Conservation (phyloP, 2,888 invertebrate species). For the Nycteola revayana region DNA sequence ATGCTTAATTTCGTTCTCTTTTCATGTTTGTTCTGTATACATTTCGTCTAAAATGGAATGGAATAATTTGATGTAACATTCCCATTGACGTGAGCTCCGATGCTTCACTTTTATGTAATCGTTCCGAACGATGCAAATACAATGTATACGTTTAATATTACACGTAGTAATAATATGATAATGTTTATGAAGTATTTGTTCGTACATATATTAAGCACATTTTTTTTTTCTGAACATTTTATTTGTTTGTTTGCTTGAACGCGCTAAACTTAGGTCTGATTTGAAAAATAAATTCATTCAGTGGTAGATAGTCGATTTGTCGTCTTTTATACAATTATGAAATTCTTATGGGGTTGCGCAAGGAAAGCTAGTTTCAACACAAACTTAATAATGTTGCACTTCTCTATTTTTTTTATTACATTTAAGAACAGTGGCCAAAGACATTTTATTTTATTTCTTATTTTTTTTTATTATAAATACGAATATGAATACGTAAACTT, state of each 20-base stretch:
- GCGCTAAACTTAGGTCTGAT: too few species aligned
- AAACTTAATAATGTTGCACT: not conserved
- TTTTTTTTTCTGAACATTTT: too few species aligned
- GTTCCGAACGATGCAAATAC: constrained; percentile 17
- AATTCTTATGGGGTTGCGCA: too few species aligned
- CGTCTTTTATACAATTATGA: not conserved
- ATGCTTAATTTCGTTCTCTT: constrained; percentile 78
- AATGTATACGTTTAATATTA: constrained; percentile 3
- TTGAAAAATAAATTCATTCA: too few species aligned
- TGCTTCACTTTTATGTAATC: constrained; percentile 41
- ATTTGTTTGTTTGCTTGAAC: too few species aligned
- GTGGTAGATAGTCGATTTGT: too few species aligned
- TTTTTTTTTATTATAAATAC: not conserved
- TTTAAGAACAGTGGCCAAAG: not conserved
- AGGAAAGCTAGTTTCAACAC: too few species aligned
- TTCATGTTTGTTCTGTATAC: constrained; percentile 79
- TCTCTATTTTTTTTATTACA: not conserved
- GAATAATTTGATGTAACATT: constrained; percentile 71
- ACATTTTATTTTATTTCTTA: not conserved
- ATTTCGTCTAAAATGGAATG: constrained; percentile 76
- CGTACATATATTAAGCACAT: too few species aligned
- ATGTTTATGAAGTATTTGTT: too few species aligned
- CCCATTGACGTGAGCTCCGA: constrained; percentile 59
- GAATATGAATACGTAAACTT: not conserved
- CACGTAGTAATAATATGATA: not conserved